Evolutionary conservation across 2,888 invertebrate genomes (phyloP), one percentile per base, ranked within the genome.

Genomic region (Vannuccia rotundouncinata): DNA sequence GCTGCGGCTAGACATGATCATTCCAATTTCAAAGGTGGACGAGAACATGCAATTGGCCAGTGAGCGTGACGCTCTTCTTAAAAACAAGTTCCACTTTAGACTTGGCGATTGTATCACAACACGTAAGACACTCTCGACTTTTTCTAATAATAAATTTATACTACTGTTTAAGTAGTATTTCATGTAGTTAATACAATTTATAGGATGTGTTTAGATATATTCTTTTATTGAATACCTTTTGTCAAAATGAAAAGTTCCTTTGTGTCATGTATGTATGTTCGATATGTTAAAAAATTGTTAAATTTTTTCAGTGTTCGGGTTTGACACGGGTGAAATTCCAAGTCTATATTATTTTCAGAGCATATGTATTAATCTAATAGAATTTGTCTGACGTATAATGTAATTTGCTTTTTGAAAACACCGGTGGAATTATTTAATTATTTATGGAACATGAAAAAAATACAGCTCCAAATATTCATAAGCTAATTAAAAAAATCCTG

Each of bases 41-140:
- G 96, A 97, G 89, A 99, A 99, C 88, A 95, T 99, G 95, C 92
- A 93, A 85, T 92, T 92, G 80, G 97, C 97, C 0, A 97, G 97
- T 89, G 93, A 93, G 85, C 91, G 94, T 80, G 93, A 94, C 88
- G 97, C 98, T 1, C 92, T 94, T 79, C 90, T 91, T 75, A 90
- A 90, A 80, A 92, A 93, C 87, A 93, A 92, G 87, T 98, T 99
- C 90, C 95, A 95, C 94, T 99, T 97, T 90, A 91, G 95, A 27
- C 75, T 31, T 10, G 83, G 85, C 66, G 83, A 83, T 74, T 82
- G 83, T 78, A 76, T 82, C 28, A 82, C 81, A 1, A 81, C 80
- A 13, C 29, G 81, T 81, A 45, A 82, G 59, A 13, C 13, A 75
- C 27, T 5, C 22, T 17, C 2, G 22, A 66, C 2, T 5, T 66